Evolutionary conservation across 2,797 vertebrate genomes (phyloP), one percentile per base, ranked within the genome.

Genomic region (Phrynocephalus vlangalii): DNA sequence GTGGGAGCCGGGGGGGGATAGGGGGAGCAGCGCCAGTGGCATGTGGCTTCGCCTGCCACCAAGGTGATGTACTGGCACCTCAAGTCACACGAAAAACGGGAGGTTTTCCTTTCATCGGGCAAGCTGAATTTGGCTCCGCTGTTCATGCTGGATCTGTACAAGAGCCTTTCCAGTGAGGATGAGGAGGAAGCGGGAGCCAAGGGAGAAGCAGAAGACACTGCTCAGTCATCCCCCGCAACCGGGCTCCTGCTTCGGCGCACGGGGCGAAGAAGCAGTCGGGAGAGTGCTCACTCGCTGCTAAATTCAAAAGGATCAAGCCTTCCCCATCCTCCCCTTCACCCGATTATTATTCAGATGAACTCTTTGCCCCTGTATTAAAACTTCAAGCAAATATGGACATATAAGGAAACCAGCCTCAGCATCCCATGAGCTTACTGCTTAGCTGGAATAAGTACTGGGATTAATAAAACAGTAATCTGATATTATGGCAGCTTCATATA

Each of bases 101-200:
- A 99, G 96, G 99, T 99, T 71, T 89, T 81, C 8, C 97, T 97
- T 6, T 93, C 93, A 60, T 92, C 93, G 1, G 98, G 97, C n/a
- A 97, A 96, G 82, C 97, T 97, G 86, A 98, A 98, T 96, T 98
- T 98, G 0, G 98, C 99, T 4, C 99, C 98, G 0, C 98, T 98
- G 60, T 99, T 99, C 96, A 99, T 99, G 98, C 93, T 99, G 97
- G 98, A 99, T 94, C 97, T 99, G 63, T 99, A 99, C 96, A 98
- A 98, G 92, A 96, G 97, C 75, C 97, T 99, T 72, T 97, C 97
- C 13, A 95, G 92, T 60, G 97, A 96, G 86, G 38, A 96, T 3
- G 97, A 95, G 71, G 97, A 96, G 82, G 91, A n/a, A 10, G 97
- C 95, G 84, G 97, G 97, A 87, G 96, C 95, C 52, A 6, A 9